phyloP scores from a whole-genome alignment of 2,888 invertebrate genomes.

The Nomada flava region DNA sequence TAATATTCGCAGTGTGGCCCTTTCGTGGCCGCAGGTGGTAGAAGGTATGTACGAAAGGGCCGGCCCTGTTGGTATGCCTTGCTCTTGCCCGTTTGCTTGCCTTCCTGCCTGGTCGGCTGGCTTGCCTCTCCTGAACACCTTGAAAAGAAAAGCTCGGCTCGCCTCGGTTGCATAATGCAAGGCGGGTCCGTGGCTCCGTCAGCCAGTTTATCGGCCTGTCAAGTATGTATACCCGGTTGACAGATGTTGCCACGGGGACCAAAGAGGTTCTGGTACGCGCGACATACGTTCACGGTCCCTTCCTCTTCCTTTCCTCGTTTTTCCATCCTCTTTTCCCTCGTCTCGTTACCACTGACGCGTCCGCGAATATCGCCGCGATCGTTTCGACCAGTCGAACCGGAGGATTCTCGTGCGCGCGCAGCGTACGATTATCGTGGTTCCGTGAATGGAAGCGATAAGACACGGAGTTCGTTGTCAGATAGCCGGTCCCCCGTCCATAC shows the following conservation, averaged over 20 bases:
- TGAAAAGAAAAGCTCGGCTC: slow-evolving; percentile 64
- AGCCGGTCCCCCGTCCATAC: slow-evolving; percentile 22
- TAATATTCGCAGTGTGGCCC: slow-evolving; percentile 63
- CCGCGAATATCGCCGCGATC: slow-evolving; percentile 12
- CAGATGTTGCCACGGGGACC: slow-evolving; percentile 70
- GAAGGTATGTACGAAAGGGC: slow-evolving; percentile 45
- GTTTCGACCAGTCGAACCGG: slow-evolving; percentile 7
- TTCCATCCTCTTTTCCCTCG: not conserved
- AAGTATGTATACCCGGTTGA: slow-evolving; percentile 66
- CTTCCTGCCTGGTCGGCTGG: slow-evolving; percentile 13
- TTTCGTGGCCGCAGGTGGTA: slow-evolving; percentile 56
- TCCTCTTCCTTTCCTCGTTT: slow-evolving; percentile 13
- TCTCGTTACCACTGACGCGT: not conserved
- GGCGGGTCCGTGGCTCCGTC: slow-evolving; percentile 69
- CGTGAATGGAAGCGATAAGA: slow-evolving; percentile 38
- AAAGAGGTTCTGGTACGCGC: slow-evolving; percentile 47
- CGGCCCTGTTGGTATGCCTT: slow-evolving; percentile 17
- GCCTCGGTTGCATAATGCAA: slow-evolving; percentile 72
- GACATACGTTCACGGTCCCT: slow-evolving; percentile 48
- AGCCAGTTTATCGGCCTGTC: slow-evolving; percentile 74
- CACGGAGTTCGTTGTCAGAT: slow-evolving; percentile 43
- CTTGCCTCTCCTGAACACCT: slow-evolving; percentile 50
- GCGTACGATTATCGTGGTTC: slow-evolving; percentile 46
- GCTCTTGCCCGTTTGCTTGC: slow-evolving; percentile 12
- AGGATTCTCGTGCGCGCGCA: slow-evolving; percentile 4